phyloP scores from a whole-genome alignment of 2,888 invertebrate species.

The Tortrix viridana region DNA sequence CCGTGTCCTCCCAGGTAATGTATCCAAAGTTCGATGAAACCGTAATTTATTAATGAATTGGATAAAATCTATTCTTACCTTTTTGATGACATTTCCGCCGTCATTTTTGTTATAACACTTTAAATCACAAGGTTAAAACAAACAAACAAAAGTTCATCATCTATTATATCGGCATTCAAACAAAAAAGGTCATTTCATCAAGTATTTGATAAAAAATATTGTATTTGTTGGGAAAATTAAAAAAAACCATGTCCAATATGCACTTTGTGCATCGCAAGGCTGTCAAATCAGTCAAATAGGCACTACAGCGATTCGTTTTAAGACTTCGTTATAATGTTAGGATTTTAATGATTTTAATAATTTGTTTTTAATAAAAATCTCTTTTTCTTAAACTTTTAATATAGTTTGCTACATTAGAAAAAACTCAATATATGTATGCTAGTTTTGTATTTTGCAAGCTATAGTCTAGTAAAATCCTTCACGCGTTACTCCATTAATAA shows the following conservation, averaged over 20 bases:
- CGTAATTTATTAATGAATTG: conserved; percentile 32
- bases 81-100: conserved; percentile 76
- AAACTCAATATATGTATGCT: too few relatives aligned
- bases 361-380: too few relatives aligned
- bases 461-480: background rate
- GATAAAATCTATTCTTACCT: conserved; percentile 62
- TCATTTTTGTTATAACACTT: conserved; percentile 68
- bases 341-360: too few relatives aligned
- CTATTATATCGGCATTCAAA: conserved; percentile 41
- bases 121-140: conserved; percentile 50
- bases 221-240: conserved; percentile 30
- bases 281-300: conserved; percentile 26
- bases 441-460: too few relatives aligned
- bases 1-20: conserved; percentile 28
- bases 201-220: conserved; percentile 36
- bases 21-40: background rate
- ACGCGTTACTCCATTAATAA: background rate
- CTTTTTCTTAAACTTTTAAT: too few relatives aligned
- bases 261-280: conserved; percentile 38
- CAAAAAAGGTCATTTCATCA: conserved; percentile 45
- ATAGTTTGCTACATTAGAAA: too few relatives aligned
- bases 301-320: conserved; percentile 25
- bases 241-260: conserved; percentile 29
- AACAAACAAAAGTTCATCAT: conserved; percentile 62
- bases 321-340: background rate